Conservation (phyloP, 37 sponge, comb jelly and placozoan species). For the Spongilla lacustris region DNA sequence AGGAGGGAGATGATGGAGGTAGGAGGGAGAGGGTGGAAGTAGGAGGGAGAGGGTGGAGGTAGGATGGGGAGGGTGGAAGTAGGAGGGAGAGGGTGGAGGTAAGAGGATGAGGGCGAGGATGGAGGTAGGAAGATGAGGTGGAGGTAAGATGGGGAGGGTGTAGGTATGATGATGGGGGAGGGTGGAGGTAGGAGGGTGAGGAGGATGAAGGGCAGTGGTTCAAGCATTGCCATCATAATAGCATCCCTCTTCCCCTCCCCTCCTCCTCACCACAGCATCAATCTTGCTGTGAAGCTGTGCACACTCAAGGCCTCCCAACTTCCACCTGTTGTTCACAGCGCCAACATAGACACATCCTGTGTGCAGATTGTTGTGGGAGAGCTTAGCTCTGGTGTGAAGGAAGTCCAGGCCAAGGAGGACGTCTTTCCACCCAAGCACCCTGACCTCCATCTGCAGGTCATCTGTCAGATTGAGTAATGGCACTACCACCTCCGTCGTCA, state of each 20-base stretch:
- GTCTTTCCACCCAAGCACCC: constrained; percentile 66
- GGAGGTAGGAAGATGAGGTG: background rate
- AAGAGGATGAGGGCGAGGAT: background rate
- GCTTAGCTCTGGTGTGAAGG: constrained; percentile 49
- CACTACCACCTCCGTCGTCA: constrained; percentile 61
- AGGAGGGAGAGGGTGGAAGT: background rate
- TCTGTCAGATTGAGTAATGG: constrained; percentile 24
- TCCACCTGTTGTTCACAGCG: constrained; percentile 46
- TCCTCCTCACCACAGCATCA: constrained; percentile 11
- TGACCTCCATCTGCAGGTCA: constrained; percentile 28
- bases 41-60: background rate
- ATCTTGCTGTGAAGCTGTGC: constrained; percentile 19
- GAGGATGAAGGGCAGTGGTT: background rate
- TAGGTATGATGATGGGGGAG: too few species aligned
- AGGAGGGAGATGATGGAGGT: too few species aligned
- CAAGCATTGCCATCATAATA: background rate
- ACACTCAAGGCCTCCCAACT: constrained; percentile 68
- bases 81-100: background rate
- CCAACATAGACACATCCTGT: constrained; percentile 48
- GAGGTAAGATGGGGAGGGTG: background rate
- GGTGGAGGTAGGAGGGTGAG: background rate
- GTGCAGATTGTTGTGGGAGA: constrained; percentile 66
- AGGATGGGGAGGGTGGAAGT: background rate
- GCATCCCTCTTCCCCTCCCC: background rate
- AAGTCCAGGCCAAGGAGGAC: constrained; percentile 54